These are phyloP conservation scores for Gadus chalcogrammus DNA, from an alignment of 2,113 vertebrate species.

Conservation along the genomic window DNA sequence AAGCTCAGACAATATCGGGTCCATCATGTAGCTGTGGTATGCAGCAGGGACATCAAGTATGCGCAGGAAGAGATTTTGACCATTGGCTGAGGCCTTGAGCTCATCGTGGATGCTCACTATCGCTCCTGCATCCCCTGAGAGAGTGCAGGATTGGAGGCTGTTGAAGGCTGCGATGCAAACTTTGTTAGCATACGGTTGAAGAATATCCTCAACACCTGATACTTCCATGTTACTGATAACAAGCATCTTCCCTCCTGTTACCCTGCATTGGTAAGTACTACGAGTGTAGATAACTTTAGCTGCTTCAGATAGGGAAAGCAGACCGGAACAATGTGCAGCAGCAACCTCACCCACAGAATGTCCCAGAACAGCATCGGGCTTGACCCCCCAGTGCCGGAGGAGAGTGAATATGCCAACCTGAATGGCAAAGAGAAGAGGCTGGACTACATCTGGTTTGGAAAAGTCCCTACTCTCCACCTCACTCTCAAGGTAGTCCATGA, in stretches of 20 bases:
- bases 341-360: slow-evolving; percentile 84
- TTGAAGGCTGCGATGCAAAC: slow-evolving; percentile 81
- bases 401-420: slow-evolving; percentile 78
- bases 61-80: slow-evolving; percentile 76
- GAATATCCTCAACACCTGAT: slow-evolving; percentile 62
- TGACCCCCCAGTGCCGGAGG: slow-evolving; percentile 80
- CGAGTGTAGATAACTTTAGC: slow-evolving; percentile 80
- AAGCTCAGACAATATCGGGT: slow-evolving; percentile 72
- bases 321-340: slow-evolving; percentile 82
- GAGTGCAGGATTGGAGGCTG: slow-evolving; percentile 80
- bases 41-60: slow-evolving; percentile 77
- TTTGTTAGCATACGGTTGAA: slow-evolving; percentile 66
- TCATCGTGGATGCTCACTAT: slow-evolving; percentile 63
- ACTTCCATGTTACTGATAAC: slow-evolving; percentile 79
- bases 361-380: slow-evolving; percentile 74
- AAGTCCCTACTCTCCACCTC: slow-evolving; percentile 63
- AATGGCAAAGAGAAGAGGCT: slow-evolving; percentile 80
- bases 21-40: slow-evolving; percentile 87
- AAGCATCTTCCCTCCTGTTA: slow-evolving; percentile 79
- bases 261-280: slow-evolving; percentile 77
- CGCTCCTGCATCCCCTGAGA: slow-evolving; percentile 75
- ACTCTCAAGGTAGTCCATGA: slow-evolving; percentile 62
- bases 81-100: slow-evolving; percentile 59
- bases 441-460: slow-evolving; percentile 68
- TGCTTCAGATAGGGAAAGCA: slow-evolving; percentile 80